Conservation (phyloP, 2,888 invertebrate species). For the Leptinotarsa rubiginosa region DNA sequence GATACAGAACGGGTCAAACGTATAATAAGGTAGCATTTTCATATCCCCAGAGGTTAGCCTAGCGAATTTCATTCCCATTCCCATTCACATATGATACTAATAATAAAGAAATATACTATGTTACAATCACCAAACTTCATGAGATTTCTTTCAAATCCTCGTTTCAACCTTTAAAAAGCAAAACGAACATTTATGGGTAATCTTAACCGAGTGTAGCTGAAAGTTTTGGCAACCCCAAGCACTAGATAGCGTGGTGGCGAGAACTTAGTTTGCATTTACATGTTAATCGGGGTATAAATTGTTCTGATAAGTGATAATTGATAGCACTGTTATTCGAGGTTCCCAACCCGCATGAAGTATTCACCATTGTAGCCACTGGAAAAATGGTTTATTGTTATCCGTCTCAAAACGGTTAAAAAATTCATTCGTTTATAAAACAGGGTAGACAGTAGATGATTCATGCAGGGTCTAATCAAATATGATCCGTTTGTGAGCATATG, state of each 20-base stretch:
- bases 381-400: slow-evolving; percentile 5
- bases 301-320: slow-evolving; percentile 58
- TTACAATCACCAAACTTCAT: neutral
- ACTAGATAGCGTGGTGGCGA: slow-evolving; percentile 59
- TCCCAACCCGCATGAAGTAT: slow-evolving; percentile 6
- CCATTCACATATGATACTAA: neutral
- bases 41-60: no score
- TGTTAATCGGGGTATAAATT: slow-evolving; percentile 64
- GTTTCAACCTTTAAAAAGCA: neutral
- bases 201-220: slow-evolving; percentile 8
- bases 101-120: neutral
- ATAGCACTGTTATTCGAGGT: slow-evolving; percentile 33
- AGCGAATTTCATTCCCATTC: no score
- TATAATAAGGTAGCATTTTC: no score
- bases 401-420: neutral
- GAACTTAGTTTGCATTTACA: slow-evolving; percentile 63
- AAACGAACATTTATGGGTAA: neutral
- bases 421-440: neutral
- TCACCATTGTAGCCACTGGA: neutral
- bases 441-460: neutral
- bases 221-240: slow-evolving; percentile 18
- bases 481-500: no score
- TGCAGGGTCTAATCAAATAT: neutral
- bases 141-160: neutral
- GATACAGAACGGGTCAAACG: no score